A percentile compares a stretch with the other conserved stretches of the same genome.
Conservation (phyloP, 2,888 invertebrate species). For the Listrodromus nycthemerus region DNA sequence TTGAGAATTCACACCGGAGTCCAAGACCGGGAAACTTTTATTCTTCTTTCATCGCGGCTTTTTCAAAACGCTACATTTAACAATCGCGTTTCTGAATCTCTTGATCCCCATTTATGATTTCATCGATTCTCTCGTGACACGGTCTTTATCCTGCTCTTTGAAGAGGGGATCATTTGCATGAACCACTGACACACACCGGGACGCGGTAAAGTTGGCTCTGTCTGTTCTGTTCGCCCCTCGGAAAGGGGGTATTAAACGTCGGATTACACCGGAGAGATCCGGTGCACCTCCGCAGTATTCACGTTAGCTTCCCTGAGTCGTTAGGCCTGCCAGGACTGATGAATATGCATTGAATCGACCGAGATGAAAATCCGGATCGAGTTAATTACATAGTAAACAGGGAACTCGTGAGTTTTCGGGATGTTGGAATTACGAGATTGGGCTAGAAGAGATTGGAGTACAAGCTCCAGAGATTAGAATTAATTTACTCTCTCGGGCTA, state of each 20-base stretch:
- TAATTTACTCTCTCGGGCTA: neutral
- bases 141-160: constrained; percentile 15
- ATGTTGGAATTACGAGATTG: neutral
- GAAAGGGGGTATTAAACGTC: constrained; percentile 69
- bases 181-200: constrained; percentile 52
- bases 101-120: constrained; percentile 79
- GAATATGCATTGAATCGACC: constrained; percentile 25
- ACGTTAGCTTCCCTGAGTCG: neutral
- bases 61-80: neutral
- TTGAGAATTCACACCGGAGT: too few relatives aligned
- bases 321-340: neutral
- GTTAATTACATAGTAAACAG: neutral
- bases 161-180: constrained; percentile 77
- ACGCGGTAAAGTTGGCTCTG: constrained; percentile 58
- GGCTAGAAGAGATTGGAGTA: neutral
- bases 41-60: neutral
- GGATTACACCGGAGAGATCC: constrained; percentile 69
- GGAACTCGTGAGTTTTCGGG: neutral
- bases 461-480: neutral
- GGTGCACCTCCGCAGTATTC: neutral
- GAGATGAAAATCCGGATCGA: neutral
- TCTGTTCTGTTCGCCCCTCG: constrained; percentile 59
- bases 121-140: constrained; percentile 73
- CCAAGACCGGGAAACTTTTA: neutral
- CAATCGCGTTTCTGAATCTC: constrained; percentile 28